Evolutionary conservation across 2,113 vertebrate species (phyloP), one percentile per base, ranked within the genome.

Genomic region (Bathybates hornii): DNA sequence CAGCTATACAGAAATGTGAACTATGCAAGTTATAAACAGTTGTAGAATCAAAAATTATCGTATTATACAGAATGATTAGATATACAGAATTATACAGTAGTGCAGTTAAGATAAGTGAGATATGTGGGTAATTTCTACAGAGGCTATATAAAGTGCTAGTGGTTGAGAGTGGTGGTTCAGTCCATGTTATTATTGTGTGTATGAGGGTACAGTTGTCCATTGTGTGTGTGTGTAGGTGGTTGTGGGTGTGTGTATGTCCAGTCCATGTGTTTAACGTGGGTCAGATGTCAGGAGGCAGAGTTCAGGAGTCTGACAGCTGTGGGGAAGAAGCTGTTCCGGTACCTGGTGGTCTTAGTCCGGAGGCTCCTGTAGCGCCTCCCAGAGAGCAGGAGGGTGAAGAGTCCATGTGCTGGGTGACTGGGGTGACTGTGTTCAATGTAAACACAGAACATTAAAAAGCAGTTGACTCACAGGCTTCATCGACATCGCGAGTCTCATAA

Each of bases 381-480:
- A 32, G 32, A 32, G 32, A 6, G 32, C 32, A 32, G 32, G 32
- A 32, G 32, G 32, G 32, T 32, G 32, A 32, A 32, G 32, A 2
- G 32, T 32, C 32, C 32, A 32, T 32, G 32, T 32, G 32, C 32
- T 32, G 32, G 32, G 32, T 32, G 32, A 32, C 32, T 32, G 32
- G 32, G 32, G 32, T 32, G 54, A 27, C 21, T 56, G 54, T 54
- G n/a, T 54, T 57, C 24, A 57, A 57, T 66, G 34, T n/a, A 38
- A 38, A 66, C 6, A n/a, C 34, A 38, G 34, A 66, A 66, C 19
- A n/a, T 38, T 66, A 38, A 36, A 66, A 38, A 5, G 17, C 34
- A 66, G 34, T 66, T 66, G 34, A 13, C 61, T 66, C 61, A 66
- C 61, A n/a, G 61, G 34, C 32, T 66, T 66, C 59, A 38, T 66